Conservation (phyloP, 1,140 invertebrate genomes). For the Drosophila tani region DNA sequence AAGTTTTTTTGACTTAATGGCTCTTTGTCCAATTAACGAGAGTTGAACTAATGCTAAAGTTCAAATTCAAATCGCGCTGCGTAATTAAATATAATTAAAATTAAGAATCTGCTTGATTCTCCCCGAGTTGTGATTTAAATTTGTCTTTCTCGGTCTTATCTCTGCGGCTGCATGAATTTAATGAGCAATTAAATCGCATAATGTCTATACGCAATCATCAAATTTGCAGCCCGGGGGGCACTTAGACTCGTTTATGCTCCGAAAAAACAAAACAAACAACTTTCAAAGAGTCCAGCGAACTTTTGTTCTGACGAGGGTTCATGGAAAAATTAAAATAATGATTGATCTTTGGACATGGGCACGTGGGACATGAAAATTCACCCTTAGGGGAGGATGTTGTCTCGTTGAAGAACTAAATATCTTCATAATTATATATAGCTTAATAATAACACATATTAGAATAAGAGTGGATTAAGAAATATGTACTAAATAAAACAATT, state of each 20-base stretch:
- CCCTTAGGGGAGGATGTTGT: not conserved
- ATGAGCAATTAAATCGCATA: conserved; percentile 60
- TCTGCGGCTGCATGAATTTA: conserved; percentile 39
- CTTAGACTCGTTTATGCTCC: conserved; percentile 23
- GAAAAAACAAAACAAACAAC: conserved; percentile 18
- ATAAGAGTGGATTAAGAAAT: not conserved
- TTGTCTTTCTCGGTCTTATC: conserved; percentile 34
- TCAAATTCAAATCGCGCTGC: conserved; percentile 62
- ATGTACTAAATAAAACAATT: not conserved
- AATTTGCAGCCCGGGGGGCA: conserved; percentile 25
- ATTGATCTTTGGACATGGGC: conserved; percentile 22
- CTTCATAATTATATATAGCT: not conserved
- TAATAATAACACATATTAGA: not conserved
- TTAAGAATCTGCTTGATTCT: conserved; percentile 23
- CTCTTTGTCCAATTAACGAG: conserved; percentile 66
- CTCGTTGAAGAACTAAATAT: not conserved
- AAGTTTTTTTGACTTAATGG: conserved; percentile 27
- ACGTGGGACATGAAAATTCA: conserved; percentile 1
- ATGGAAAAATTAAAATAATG: not conserved
- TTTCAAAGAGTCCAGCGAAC: conserved; percentile 41
- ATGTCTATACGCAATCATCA: conserved; percentile 20
- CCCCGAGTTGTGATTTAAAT: conserved; percentile 27
- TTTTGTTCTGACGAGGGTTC: conserved; percentile 7
- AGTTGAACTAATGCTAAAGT: conserved; percentile 58
- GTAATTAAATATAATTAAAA: conserved; percentile 66